Conservation (phyloP, 1,140 invertebrate species). For the Trichogramma pretiosum region DNA sequence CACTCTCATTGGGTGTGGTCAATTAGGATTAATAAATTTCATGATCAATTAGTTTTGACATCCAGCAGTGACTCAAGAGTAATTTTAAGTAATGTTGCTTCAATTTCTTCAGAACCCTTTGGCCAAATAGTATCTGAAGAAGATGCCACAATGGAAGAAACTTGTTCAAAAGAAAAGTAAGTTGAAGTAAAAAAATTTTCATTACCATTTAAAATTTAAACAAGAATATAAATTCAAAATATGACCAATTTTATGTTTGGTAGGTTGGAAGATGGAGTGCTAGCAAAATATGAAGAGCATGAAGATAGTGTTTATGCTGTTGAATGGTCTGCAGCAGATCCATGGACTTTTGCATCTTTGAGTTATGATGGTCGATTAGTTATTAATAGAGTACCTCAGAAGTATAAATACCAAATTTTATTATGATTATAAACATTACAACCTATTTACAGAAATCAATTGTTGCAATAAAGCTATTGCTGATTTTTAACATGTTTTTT, state of each 20-base stretch:
- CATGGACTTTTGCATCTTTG: constrained; percentile 95
- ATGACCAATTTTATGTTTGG: not conserved
- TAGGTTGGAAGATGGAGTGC: constrained; percentile 68
- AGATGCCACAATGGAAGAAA: constrained; percentile 30
- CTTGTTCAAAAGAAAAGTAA: constrained; percentile 38
- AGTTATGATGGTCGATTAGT: constrained; percentile 93
- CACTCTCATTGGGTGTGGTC: constrained; percentile 97
- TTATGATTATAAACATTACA: constrained; percentile 43
- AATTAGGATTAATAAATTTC: constrained; percentile 89
- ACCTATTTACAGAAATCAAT: too few species aligned
- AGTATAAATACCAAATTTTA: constrained; percentile 85
- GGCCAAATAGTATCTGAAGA: constrained; percentile 49
- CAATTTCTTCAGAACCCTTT: constrained; percentile 76
- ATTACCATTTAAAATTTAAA: too few species aligned
- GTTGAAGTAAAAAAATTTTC: too few species aligned
- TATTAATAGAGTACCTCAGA: constrained; percentile 83
- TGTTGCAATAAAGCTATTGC: constrained; percentile 9
- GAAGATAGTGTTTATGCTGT: constrained; percentile 96
- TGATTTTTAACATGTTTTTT: too few species aligned
- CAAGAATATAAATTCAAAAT: too few species aligned
- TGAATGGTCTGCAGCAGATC: constrained; percentile 94
- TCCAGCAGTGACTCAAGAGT: constrained; percentile 91
- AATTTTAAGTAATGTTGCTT: constrained; percentile 74
- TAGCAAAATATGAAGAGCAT: constrained; percentile 89
- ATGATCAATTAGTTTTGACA: constrained; percentile 92